Percentiles rank a stretch among this genome's conserved stretches.
phyloP scores from a whole-genome alignment of 2,888 invertebrate species.

The Melanotus villosus region DNA sequence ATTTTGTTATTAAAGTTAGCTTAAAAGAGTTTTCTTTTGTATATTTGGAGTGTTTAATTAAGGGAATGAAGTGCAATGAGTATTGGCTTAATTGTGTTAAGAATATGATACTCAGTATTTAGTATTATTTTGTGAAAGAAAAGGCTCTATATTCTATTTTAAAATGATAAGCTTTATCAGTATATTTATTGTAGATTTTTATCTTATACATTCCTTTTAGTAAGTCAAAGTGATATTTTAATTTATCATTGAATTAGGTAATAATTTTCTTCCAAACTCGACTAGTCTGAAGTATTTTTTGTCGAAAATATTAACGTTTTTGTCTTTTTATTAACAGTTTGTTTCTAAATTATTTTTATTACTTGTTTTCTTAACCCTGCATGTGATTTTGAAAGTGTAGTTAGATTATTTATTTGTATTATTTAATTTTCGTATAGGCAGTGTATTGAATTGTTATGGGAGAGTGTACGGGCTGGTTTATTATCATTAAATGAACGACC shows the following conservation, averaged over 20 bases:
- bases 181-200: constrained; percentile 38
- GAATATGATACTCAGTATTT: constrained; percentile 31
- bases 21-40: constrained; percentile 20
- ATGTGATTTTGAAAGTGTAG: constrained; percentile 40
- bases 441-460: constrained; percentile 32
- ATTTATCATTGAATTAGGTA: constrained; percentile 28
- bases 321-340: constrained; percentile 6
- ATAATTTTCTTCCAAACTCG: constrained; percentile 16
- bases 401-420: constrained; percentile 34
- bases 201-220: constrained; percentile 45
- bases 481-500: constrained; percentile 18
- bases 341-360: background rate
- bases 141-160: background rate
- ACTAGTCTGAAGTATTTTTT: constrained; percentile 23
- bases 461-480: constrained; percentile 15
- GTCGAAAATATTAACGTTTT: background rate
- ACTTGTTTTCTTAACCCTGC: constrained; percentile 27
- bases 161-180: background rate
- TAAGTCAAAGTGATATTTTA: constrained; percentile 43
- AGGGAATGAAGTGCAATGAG: constrained; percentile 36
- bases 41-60: constrained; percentile 16
- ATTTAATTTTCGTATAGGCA: constrained; percentile 28
- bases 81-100: constrained; percentile 27
- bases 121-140: constrained; percentile 22
- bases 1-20: constrained; percentile 28